Evolutionary conservation across 1,140 invertebrate species (phyloP).

Genomic region (Euura lappo): DNA sequence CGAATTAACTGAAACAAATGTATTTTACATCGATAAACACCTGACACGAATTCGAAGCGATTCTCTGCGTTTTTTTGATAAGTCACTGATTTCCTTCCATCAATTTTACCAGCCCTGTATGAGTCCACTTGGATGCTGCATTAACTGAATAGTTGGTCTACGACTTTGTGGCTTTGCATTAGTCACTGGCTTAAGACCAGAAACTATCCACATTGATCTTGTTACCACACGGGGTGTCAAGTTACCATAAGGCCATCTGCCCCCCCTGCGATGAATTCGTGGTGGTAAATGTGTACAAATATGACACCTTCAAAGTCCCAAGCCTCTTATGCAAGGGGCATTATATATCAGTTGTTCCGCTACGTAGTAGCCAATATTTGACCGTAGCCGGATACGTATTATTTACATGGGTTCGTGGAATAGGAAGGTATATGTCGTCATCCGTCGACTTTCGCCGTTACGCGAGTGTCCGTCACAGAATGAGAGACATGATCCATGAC

Average conservation of each 20-base stretch:
- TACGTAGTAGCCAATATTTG: neutral
- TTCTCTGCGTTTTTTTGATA: too few species aligned
- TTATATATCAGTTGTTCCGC: neutral
- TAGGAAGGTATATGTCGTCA: neutral
- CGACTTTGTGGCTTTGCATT: neutral
- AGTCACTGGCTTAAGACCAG: neutral
- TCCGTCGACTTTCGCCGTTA: neutral
- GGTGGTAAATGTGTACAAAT: neutral
- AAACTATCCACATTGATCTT: slow-evolving; percentile 1
- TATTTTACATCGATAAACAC: too few species aligned
- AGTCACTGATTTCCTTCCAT: too few species aligned
- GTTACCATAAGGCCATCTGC: neutral
- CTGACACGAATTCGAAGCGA: too few species aligned
- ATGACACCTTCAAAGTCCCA: neutral
- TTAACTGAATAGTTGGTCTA: neutral
- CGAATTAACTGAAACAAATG: too few species aligned
- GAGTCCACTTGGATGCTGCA: too few species aligned
- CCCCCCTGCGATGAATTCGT: neutral
- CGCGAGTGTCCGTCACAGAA: neutral
- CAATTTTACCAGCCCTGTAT: too few species aligned
- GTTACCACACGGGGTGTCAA: neutral
- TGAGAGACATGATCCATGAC: neutral
- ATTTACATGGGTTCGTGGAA: neutral
- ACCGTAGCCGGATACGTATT: neutral
- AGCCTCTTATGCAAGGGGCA: neutral